These are phyloP conservation scores for Sinotaia quadrata DNA, from an alignment of 2,888 invertebrate species.

Conservation along the genomic window DNA sequence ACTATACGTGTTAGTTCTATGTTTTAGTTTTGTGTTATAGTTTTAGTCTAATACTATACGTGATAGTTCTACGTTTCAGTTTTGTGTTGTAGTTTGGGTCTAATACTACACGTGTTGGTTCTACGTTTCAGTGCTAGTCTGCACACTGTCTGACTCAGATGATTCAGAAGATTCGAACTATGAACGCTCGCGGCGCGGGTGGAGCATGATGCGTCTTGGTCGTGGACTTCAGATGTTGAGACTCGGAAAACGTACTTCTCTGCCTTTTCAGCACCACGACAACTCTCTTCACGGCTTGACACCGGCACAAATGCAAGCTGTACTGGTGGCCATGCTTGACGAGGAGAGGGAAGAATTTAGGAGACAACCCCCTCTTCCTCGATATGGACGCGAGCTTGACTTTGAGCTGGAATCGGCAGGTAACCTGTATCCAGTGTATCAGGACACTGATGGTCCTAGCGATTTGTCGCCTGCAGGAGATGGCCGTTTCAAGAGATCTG, in stretches of 20 bases:
- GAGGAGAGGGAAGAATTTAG: not conserved
- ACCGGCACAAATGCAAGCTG: not conserved
- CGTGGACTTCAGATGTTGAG: constrained; percentile 24
- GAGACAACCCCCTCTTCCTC: not conserved
- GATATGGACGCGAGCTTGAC: not conserved
- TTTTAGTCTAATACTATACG: no score
- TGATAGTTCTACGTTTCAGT: no score
- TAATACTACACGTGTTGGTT: no score
- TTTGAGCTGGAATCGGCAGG: not conserved
- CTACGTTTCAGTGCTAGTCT: no score
- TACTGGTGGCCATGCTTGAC: not conserved
- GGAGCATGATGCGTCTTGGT: constrained; percentile 16
- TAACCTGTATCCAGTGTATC: not conserved
- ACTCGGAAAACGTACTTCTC: constrained; percentile 22
- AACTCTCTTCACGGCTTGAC: not conserved
- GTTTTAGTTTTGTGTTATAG: no score
- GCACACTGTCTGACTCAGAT: no score
- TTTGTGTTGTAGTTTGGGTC: no score
- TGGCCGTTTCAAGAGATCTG: not conserved
- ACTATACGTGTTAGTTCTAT: no score
- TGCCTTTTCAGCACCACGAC: not conserved
- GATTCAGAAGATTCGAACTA: no score
- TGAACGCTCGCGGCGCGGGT: no score
- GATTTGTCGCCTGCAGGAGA: not conserved
- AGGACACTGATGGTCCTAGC: not conserved